A percentile compares a stretch with the other conserved stretches of the same genome.
phyloP scores from a whole-genome alignment of 2,888 invertebrate species.

The Seira sanloemensis region DNA sequence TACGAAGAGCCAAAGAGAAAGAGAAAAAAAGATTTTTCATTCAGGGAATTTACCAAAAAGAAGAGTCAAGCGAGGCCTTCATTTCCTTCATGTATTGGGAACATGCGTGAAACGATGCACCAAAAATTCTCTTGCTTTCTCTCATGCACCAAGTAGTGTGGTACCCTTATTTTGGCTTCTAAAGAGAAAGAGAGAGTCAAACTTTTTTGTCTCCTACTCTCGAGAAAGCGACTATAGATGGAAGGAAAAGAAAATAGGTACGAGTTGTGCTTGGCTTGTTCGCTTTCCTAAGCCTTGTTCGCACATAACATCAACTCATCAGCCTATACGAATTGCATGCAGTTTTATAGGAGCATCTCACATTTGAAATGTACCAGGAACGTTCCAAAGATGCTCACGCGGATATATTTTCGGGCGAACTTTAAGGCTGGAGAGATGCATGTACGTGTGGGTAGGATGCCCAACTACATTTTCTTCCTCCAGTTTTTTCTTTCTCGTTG shows the following conservation, averaged over 20 bases:
- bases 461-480: not conserved
- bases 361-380: not conserved
- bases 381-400: not conserved
- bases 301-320: constrained; percentile 68
- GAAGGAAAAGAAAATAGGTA: constrained; percentile 45
- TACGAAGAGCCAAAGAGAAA: constrained; percentile 26
- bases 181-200: not conserved
- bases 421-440: not conserved
- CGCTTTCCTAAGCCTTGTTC: constrained; percentile 72
- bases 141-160: constrained; percentile 20
- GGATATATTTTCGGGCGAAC: not conserved
- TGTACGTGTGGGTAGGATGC: not conserved
- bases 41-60: constrained; percentile 65
- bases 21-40: constrained; percentile 57
- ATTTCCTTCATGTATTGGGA: constrained; percentile 63
- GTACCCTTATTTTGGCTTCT: constrained; percentile 22
- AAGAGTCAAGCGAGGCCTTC: constrained; percentile 61
- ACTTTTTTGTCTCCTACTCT: not conserved
- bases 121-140: constrained; percentile 56
- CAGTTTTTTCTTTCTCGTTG: constrained; percentile 67
- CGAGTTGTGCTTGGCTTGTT: constrained; percentile 52
- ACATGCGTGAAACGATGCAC: constrained; percentile 72
- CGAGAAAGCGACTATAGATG: not conserved
- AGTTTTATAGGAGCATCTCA: not conserved
- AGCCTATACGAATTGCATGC: constrained; percentile 27